phyloP scores from a whole-genome alignment of 1,140 invertebrate genomes.

The Amyelois transitella region DNA sequence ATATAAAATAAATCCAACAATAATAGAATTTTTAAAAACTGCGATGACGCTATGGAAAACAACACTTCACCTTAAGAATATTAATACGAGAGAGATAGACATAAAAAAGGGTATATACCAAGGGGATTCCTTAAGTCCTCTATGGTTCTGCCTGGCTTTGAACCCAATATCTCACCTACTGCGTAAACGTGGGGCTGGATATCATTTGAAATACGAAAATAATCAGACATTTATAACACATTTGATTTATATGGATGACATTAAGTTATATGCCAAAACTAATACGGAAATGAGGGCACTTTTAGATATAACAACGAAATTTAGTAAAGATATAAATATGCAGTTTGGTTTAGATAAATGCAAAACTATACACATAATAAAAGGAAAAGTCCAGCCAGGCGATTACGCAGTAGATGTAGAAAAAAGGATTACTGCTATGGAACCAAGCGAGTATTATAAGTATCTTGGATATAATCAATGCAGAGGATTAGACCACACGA shows the following conservation, averaged over 20 bases:
- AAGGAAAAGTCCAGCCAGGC: slow-evolving; percentile 13
- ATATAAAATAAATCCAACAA: no score
- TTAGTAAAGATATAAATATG: slow-evolving; percentile 24
- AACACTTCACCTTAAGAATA: slow-evolving; percentile 4
- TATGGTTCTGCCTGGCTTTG: no score
- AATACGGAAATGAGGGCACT: slow-evolving; percentile 10
- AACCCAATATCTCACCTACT: slow-evolving; percentile 13
- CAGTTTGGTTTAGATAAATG: slow-evolving; percentile 26
- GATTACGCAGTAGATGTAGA: slow-evolving; percentile 8
- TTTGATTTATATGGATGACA: slow-evolving; percentile 26
- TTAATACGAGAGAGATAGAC: slow-evolving; percentile 8
- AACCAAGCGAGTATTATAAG: slow-evolving; percentile 21
- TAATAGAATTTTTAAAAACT: not conserved
- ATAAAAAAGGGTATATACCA: no score
- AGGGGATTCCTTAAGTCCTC: no score
- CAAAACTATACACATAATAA: slow-evolving; percentile 21
- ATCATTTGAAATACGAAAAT: not conserved
- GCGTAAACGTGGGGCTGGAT: not conserved
- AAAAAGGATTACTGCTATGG: slow-evolving; percentile 13
- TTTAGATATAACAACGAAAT: slow-evolving; percentile 12
- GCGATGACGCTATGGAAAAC: not conserved
- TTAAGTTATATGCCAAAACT: slow-evolving; percentile 19
- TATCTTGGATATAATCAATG: slow-evolving; percentile 22
- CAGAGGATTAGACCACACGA: slow-evolving; percentile 14
- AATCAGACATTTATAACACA: slow-evolving; percentile 4